Evolutionary conservation across 2,113 vertebrate genomes (phyloP), one percentile per base, ranked within the genome.

Genomic region (Probosciger aterrimus): DNA sequence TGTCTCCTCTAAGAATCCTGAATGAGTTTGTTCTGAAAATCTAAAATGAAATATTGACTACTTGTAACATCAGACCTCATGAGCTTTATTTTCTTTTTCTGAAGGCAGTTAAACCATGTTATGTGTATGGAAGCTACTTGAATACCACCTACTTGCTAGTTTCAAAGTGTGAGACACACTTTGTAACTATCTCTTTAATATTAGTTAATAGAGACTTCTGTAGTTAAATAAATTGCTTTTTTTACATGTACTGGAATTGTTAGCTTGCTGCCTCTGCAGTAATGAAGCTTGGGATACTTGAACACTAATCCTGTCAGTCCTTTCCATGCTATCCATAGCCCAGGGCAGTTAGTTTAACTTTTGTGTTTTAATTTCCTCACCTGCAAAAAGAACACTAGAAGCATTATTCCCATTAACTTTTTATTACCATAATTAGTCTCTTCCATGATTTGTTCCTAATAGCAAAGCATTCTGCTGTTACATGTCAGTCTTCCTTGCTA

Each of bases 401-500:
- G 52, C 57, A 10, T 93, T 93, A 69, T 73, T 95, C 33, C 65
- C 22, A 76, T 94, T 95, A 93, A 76, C 55, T 49, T 89, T 92
- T 94, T 93, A 89, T 95, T 96, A 30, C 39, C 46, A 14, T 86
- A 92, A 86, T 93, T 91, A 81, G 41, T 67, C 31, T 95, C 43
- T 74, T 75, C 74, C 67, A 15, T n/a, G 86, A 55, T 80, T 82
- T 57, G 37, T 33, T 93, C 75, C 41, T 46, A 49, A 37, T 47
- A 91, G 91, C 47, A 82, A 53, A 67, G 33, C 28, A 8, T 57
- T 84, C 47, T 90, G 78, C 86, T 65, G 22, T 46, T 68, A 33
- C 4, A 1, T n/a, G 78, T 89, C 71, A 7, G 80, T 70, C 15
- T 80, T 71, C 44, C 39, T 1, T 53, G 35, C 62, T 17, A 10